These are phyloP conservation scores for Mayetiola destructor DNA, from an alignment of 2,888 invertebrate genomes.

Conservation along the genomic window DNA sequence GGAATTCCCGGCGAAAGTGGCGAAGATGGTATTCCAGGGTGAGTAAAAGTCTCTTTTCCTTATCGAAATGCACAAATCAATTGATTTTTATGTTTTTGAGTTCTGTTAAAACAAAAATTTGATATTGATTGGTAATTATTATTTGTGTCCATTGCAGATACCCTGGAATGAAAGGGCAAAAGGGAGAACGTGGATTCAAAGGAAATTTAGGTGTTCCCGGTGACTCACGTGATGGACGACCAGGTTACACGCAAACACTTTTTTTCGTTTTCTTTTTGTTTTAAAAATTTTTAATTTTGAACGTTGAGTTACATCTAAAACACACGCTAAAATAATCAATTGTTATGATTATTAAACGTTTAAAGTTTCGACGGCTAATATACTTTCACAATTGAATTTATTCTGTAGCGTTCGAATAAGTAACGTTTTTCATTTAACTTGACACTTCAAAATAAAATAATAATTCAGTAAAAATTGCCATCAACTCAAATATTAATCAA, in stretches of 20 bases:
- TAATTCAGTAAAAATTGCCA: background rate
- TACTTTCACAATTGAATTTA: too few species aligned
- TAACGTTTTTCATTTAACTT: background rate
- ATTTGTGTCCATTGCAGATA: slow-evolving; percentile 20
- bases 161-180: slow-evolving; percentile 53
- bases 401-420: too few species aligned
- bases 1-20: background rate
- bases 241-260: too few species aligned
- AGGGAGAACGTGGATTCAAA: slow-evolving; percentile 63
- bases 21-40: background rate
- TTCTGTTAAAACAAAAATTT: background rate
- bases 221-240: slow-evolving; percentile 62
- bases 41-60: background rate
- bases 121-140: background rate
- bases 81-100: background rate
- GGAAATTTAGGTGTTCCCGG: slow-evolving; percentile 66
- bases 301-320: background rate
- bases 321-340: background rate
- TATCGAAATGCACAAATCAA: background rate
- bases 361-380: too few species aligned
- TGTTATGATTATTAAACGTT: too few species aligned
- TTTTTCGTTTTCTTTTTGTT: too few species aligned
- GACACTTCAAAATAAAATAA: background rate
- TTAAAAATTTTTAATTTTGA: background rate
- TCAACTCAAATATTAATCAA: background rate